Percentiles rank a stretch among this genome's conserved stretches.
Evolutionary conservation across 2,888 invertebrate genomes (phyloP).

Genomic region (Macrosiphum euphorbiae): DNA sequence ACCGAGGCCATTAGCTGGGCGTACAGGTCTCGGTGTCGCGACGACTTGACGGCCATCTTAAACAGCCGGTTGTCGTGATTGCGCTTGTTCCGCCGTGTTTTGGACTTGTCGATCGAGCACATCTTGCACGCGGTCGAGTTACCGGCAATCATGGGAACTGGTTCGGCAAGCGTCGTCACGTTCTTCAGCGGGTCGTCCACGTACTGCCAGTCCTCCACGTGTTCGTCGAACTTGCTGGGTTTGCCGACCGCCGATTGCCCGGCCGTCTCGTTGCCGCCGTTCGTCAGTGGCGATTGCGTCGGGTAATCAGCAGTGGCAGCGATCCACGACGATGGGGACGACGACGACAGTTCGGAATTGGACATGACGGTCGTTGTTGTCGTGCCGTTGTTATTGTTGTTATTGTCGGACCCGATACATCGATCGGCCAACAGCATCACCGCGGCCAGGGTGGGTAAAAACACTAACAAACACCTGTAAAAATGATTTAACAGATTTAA

Average conservation of each 20-base stretch:
- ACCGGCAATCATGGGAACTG: not conserved
- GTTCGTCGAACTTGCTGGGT: conserved; percentile 69
- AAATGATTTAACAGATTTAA: not conserved
- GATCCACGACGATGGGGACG: not conserved
- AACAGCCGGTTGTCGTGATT: conserved; percentile 37
- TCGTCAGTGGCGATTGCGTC: not conserved
- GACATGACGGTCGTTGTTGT: not conserved
- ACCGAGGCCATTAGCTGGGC: conserved; percentile 37
- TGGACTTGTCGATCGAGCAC: conserved; percentile 39
- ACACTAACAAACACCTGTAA: conserved; percentile 29
- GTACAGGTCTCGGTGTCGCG: conserved; percentile 31
- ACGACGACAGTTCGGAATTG: not conserved
- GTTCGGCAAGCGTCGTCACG: not conserved
- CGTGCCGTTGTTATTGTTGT: not conserved
- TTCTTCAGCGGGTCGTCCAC: conserved; percentile 67
- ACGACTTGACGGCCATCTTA: conserved; percentile 31
- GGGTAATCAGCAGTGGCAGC: not conserved
- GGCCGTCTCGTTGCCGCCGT: not conserved
- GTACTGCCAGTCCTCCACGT: conserved; percentile 68
- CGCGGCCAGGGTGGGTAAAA: not conserved
- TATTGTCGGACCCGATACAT: conserved; percentile 11
- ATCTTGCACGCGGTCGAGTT: conserved; percentile 45
- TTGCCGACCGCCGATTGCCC: conserved; percentile 56
- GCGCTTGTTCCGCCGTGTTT: conserved; percentile 50
- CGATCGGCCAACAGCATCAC: not conserved